A percentile compares a stretch with the other conserved stretches of the same genome.
Conservation (phyloP, 1,140 invertebrate species). For the Apocrypta bakeri region DNA sequence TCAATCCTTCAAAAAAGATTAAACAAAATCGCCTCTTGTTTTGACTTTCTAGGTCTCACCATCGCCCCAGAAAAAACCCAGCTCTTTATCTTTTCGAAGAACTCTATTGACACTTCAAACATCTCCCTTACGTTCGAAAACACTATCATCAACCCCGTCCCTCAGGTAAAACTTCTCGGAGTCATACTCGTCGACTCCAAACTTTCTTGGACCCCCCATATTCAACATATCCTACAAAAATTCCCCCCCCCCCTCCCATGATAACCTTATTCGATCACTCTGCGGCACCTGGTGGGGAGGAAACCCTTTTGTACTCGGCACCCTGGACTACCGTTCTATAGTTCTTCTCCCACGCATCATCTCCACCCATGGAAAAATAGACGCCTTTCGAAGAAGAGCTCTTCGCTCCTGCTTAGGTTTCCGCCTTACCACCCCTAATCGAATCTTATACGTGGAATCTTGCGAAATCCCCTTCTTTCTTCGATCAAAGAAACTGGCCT, state of each 20-base stretch:
- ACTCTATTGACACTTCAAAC: not conserved
- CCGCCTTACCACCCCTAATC: not conserved
- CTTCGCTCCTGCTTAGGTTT: not conserved
- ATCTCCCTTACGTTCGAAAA: not conserved
- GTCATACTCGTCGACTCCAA: not conserved
- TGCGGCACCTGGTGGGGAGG: conserved; percentile 7
- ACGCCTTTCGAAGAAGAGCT: not conserved
- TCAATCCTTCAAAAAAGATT: not conserved
- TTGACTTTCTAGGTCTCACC: not conserved
- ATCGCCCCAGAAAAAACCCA: not conserved
- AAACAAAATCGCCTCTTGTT: not conserved
- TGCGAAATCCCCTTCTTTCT: too few species aligned
- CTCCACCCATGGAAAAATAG: not conserved
- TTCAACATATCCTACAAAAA: not conserved
- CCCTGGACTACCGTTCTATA: not conserved
- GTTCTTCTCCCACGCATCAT: not conserved
- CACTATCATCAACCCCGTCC: not conserved
- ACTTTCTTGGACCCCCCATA: not conserved
- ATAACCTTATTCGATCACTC: not conserved
- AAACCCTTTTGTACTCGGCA: not conserved
- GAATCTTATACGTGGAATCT: too few species aligned
- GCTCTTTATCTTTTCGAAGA: not conserved
- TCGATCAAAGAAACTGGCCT: too few species aligned
- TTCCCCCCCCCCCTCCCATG: not conserved
- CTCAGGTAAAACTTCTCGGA: not conserved